Evolutionary conservation across 2,888 invertebrate genomes (phyloP).

Genomic region (Heliconius cydno): DNA sequence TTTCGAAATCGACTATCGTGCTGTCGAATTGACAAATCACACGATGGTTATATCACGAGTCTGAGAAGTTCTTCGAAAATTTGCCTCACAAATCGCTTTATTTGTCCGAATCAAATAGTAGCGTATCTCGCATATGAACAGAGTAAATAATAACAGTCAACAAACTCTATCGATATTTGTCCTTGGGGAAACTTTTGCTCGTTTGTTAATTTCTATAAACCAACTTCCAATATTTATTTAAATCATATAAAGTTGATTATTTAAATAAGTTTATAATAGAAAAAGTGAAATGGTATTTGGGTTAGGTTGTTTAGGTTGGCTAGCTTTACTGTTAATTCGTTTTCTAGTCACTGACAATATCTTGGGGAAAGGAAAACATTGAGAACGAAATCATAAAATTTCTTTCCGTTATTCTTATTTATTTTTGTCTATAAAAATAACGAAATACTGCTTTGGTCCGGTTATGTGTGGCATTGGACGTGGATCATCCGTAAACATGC

Average conservation of each 20-base stretch:
- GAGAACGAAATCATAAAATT: not conserved
- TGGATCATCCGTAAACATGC: no score
- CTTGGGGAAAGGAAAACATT: not conserved
- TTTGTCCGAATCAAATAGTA: conserved; percentile 17
- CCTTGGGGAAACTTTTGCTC: not conserved
- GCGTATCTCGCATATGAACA: conserved; percentile 18
- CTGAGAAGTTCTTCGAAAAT: conserved; percentile 14
- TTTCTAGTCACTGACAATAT: not conserved
- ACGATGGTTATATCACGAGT: not conserved
- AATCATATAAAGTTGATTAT: not conserved
- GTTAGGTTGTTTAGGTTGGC: not conserved
- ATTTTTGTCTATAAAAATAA: not conserved
- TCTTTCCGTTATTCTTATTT: not conserved
- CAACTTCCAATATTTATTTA: not conserved
- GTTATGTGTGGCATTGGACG: no score
- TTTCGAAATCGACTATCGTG: not conserved
- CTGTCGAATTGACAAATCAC: not conserved
- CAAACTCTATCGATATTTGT: conserved; percentile 4
- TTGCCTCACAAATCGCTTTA: conserved; percentile 10
- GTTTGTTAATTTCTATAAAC: not conserved
- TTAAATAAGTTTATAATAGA: not conserved
- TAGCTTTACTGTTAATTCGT: not conserved
- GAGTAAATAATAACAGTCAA: conserved; percentile 11
- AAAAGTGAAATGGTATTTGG: not conserved
- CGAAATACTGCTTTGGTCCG: no score